A percentile compares a stretch with the other conserved stretches of the same genome.
Conservation (phyloP, 1,140 invertebrate species). For the Eriocheir sinensis region DNA sequence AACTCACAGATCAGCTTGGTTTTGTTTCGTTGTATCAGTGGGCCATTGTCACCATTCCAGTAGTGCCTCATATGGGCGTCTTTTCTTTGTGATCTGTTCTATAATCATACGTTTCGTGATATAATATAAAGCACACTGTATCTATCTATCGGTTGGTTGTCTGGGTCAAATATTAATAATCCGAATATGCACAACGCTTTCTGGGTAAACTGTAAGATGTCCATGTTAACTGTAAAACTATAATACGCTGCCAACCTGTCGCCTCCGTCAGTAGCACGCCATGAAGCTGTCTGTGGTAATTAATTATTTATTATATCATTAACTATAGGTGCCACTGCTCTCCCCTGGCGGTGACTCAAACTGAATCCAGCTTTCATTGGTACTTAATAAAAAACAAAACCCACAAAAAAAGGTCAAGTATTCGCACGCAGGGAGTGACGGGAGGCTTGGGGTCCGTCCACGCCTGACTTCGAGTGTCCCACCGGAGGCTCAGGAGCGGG, state of each 20-base stretch:
- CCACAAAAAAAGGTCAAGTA: not conserved
- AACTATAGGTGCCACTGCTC: not conserved
- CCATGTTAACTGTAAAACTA: not conserved
- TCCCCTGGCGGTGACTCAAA: not conserved
- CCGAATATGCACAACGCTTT: constrained; percentile 12
- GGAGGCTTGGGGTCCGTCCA: not conserved
- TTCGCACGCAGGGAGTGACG: not conserved
- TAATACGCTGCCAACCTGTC: not conserved
- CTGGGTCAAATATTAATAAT: not conserved
- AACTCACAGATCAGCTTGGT: not conserved
- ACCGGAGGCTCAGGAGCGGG: not conserved
- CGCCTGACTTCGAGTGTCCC: not conserved
- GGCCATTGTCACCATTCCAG: constrained; percentile 12
- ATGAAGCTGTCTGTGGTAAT: not conserved
- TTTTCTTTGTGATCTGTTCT: not conserved
- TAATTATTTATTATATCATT: constrained; percentile 13
- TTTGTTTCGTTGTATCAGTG: constrained; percentile 19
- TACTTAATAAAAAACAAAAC: not conserved
- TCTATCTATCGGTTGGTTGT: not conserved
- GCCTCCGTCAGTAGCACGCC: not conserved
- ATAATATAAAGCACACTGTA: not conserved
- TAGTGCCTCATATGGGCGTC: constrained; percentile 6
- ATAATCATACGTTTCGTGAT: constrained; percentile 7
- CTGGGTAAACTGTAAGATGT: not conserved
- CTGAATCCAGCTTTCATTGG: not conserved